Base-by-base conservation (phyloP, 2,113 vertebrate species). In the Regulus satrapa region DNA sequence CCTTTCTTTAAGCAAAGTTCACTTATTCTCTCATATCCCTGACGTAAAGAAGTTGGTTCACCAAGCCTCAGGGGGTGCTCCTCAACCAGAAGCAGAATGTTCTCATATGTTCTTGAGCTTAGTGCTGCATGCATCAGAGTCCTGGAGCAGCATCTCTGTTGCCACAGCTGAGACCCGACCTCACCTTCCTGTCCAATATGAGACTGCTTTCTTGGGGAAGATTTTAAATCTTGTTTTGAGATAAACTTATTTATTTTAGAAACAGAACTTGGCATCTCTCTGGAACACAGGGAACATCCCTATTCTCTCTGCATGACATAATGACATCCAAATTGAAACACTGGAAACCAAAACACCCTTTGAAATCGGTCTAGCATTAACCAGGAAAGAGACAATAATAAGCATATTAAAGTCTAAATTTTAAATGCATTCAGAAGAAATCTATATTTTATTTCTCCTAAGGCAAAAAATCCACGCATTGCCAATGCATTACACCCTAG, bases 51-150 rank as follows among this genome's bases (percentile, higher is more conserved):
- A 54, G 4, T 0, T 1, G 5, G 8, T 41, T 56, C 38, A 78
- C 38, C 14, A 36, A 71, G 15, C 11, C 21, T 56, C 41, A 74
- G 55, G 20, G 3, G 26, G 21, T 12, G 31, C 29, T 54, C 18
- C 54, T 31, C 25, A 58, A 1, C 3, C 46, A 93, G 51, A 61
- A 61, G 36, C 10, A 63, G 34, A 6, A 26, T 34, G 10, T 5
- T 3, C 12, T 26, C 1, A 0, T 7, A 8, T 5, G 6, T 8
- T 29, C 76, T 61, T 3, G 0, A 68, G 16, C 14, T 73, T 24
- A 52, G 15, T 12, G 36, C 17, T 54, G 8, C 2, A 0, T 8
- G 4, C 18, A 10, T 20, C 51, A 43, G 67, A 72, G 36, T 38
- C 49, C 59, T 29, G 38, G 25, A 62, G n/a, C 26, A 40, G 28